Percentiles rank a stretch among this genome's conserved stretches.
These are phyloP conservation scores for Flexamia atlantica DNA, from an alignment of 2,888 invertebrate species.

Conservation along the genomic window DNA sequence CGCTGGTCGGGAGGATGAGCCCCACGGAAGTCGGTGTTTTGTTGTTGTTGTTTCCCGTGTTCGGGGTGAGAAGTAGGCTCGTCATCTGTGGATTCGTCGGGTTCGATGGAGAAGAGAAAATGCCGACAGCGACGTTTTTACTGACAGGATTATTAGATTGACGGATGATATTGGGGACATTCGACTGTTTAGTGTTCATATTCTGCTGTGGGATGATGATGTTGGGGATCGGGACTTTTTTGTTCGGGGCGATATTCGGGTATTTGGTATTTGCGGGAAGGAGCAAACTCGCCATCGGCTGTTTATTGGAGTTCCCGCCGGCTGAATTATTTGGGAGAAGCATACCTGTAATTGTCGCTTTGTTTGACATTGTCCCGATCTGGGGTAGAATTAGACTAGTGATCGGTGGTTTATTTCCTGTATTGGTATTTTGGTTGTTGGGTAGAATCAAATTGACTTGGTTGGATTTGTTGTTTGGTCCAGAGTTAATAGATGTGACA, in stretches of 20 bases:
- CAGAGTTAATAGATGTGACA: conserved; percentile 62
- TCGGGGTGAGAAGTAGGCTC: conserved; percentile 53
- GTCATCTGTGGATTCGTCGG: conserved; percentile 44
- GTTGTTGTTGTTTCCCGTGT: conserved; percentile 11
- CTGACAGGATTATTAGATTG: conserved; percentile 27
- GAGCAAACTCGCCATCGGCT: conserved; percentile 51
- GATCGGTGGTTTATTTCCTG: conserved; percentile 55
- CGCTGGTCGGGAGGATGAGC: conserved; percentile 58
- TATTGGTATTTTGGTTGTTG: conserved; percentile 22
- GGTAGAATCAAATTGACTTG: conserved; percentile 60
- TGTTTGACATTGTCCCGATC: conserved; percentile 42
- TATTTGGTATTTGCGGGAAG: conserved; percentile 58
- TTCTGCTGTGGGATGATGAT: conserved; percentile 57
- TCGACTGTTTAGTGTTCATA: conserved; percentile 47
- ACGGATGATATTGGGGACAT: conserved; percentile 62
- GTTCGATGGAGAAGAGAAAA: conserved; percentile 41
- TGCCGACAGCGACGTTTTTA: conserved; percentile 40
- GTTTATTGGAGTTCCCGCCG: conserved; percentile 36
- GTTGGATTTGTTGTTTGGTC: conserved; percentile 44
- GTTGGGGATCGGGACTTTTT: conserved; percentile 61
- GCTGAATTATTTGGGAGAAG: conserved; percentile 52
- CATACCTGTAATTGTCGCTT: conserved; percentile 57
- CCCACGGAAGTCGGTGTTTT: conserved; percentile 37
- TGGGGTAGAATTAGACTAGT: conserved; percentile 61
- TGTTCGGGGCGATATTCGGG: conserved; percentile 52